Base-by-base conservation (phyloP, 2,888 invertebrate genomes). In the Catocala fraxini region DNA sequence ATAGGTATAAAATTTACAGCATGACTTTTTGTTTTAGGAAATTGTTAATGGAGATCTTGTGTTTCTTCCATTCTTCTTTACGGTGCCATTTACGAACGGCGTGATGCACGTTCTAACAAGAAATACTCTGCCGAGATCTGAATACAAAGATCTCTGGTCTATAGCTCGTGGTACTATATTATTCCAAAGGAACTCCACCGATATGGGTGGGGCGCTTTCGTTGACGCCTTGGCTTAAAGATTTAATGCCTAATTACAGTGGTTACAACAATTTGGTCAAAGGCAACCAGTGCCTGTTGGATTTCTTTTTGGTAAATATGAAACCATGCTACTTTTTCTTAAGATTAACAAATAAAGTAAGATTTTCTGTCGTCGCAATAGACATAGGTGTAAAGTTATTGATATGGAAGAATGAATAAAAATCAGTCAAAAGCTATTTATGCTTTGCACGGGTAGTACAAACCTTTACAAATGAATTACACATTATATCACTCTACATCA, bases 171-270 rank as follows among this genome's bases (percentile, higher is more conserved):
- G 86, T 0, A 94, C 94, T 0, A 75, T 95, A 43, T 56, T 89
- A 41, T 96, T 97, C 68, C 95, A 96, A 81, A 87, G 95, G 51
- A 84, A 86, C 56, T 88, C 91, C 0, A 96, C 96, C 67, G 95
- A 96, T 61, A 89, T 96, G 7, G 96, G 96, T 0, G 94, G 95
- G 7, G 87, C 95, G 0, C 68, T 96, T 0, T 88, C 92, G 0
- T 85, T 95, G 0, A 93, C 95, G 0, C 95, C 96, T 0, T 96
- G 96, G 95, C 81, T 97, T 1, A 94, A 95, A 47, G 87, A 95
- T 65, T 64, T 96, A 3, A 89, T 95, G 65, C 96, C 96, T 0
- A 90, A 95, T 51, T 89, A 86, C 70, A 96, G 95, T 66, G 95
- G 95, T 0, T 96, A 93, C 73, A 94, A 84, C 0, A 82, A 85